Percentiles rank a stretch among this genome's conserved stretches.
These are phyloP conservation scores for Drosophila trichaetosa DNA, from an alignment of 2,888 invertebrate species.

Conservation along the genomic window DNA sequence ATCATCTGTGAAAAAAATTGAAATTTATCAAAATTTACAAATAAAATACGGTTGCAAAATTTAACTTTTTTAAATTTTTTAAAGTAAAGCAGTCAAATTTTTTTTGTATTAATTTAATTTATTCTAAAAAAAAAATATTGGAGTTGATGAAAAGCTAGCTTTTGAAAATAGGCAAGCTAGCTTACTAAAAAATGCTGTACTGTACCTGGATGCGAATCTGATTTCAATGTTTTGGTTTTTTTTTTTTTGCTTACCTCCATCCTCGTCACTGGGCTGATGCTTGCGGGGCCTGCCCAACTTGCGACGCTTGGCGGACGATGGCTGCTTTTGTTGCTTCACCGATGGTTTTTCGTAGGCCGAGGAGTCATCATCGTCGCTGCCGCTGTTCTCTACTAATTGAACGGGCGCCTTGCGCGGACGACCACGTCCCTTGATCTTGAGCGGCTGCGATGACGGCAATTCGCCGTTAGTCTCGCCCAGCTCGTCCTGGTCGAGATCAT, in stretches of 20 bases:
- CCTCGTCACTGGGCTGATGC: slow-evolving; percentile 69
- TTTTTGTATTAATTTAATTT: too few species aligned
- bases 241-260: slow-evolving; percentile 48
- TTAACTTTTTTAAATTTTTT: background rate
- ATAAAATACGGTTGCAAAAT: background rate
- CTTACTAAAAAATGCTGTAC: background rate
- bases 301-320: slow-evolving; percentile 61
- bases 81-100: too few species aligned
- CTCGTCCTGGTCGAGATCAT: slow-evolving; percentile 52
- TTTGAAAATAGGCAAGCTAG: background rate
- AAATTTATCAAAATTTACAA: background rate
- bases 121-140: too few species aligned
- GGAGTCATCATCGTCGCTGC: slow-evolving; percentile 20
- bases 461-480: slow-evolving; percentile 37
- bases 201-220: background rate
- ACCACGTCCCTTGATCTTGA: slow-evolving; percentile 68
- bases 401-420: slow-evolving; percentile 65
- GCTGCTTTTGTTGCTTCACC: slow-evolving; percentile 30
- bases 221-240: background rate
- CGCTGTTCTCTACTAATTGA: slow-evolving; percentile 19
- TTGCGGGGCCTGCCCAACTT: slow-evolving; percentile 74
- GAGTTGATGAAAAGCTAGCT: background rate
- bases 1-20: slow-evolving; percentile 31
- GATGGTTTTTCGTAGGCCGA: slow-evolving; percentile 25
- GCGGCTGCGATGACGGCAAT: background rate